Base-by-base conservation (phyloP, 2,113 vertebrate genomes). In the Prietella phreatophila region DNA sequence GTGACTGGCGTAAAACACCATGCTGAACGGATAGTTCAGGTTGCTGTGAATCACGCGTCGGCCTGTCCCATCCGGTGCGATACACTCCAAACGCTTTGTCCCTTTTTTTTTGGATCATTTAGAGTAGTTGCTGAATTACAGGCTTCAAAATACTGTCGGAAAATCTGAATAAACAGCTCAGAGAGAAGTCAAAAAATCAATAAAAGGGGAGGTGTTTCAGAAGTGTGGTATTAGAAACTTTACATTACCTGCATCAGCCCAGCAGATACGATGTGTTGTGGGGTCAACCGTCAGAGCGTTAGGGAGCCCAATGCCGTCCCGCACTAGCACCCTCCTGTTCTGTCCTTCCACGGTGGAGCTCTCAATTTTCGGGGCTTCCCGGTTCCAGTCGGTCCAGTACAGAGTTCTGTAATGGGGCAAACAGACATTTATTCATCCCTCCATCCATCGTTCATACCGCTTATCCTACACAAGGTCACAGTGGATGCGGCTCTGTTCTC, bases 351-450 rank as follows among this genome's bases (percentile, higher is more conserved):
- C 96, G 0, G 96, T 94, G 0, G 97, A 95, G 0, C 93, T 95
- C 92, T 99, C 98, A 0, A 99, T 99, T 96, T 99, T 99, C 0
- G 98, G 98, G 25, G 97, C 97, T 91, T 99, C 98, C 6, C 98
- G 94, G 89, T 99, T 99, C 98, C 98, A 99, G 92, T 99, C 98
- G 0, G 98, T 99, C 98, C 98, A 99, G 90, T 97, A 99, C 47
- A 99, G 94, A 88, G 96, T 96, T 14, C 98, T 99, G 91, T 71
- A 56, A 56, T 4, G 5, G 19, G 0, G 42, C 47, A 71, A 84
- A 84, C 7, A 47, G 15, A 33, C 4, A n/a, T 10, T 47, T 50
- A 25, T 30, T 50, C 22, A 81, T 50, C 47, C 47, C 8, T 50
- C 47, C 47, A 10, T 50, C 47, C 47, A 1, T 50, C 8, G 10